Percentiles rank a stretch among this genome's conserved stretches.
Evolutionary conservation across 2,888 invertebrate species (phyloP).

Genomic region (Ormyrus pomaceus): DNA sequence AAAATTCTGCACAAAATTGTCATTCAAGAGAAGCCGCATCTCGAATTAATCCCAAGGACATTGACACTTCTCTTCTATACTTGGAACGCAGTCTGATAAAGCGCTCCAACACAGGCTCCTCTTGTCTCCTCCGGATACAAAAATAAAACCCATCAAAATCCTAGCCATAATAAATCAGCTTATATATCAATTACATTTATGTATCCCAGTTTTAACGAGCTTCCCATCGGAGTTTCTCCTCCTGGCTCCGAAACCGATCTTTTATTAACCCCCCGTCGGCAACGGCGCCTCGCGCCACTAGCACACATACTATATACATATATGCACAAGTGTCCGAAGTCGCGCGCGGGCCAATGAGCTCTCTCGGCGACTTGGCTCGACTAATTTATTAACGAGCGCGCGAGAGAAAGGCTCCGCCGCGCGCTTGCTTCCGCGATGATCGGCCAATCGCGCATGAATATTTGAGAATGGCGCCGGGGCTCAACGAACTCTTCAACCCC

Average conservation of each 20-base stretch:
- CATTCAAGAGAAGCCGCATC: background rate
- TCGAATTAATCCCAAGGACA: background rate
- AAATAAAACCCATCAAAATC: too few species aligned
- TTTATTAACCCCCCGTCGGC: constrained; percentile 5
- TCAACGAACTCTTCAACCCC: constrained; percentile 35
- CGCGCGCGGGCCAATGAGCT: too few species aligned
- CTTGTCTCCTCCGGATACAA: too few species aligned
- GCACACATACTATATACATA: background rate
- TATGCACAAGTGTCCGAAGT: too few species aligned
- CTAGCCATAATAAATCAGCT: too few species aligned
- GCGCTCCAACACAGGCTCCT: too few species aligned
- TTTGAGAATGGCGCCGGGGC: constrained; percentile 20
- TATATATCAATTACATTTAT: too few species aligned
- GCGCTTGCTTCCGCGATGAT: constrained; percentile 15
- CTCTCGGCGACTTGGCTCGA: too few species aligned
- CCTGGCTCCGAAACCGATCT: background rate
- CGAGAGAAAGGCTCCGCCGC: background rate
- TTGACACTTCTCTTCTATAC: background rate
- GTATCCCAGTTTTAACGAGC: background rate
- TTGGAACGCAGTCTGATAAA: background rate
- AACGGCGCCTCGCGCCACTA: background rate
- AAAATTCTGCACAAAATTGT: too few species aligned
- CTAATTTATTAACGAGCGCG: constrained; percentile 22
- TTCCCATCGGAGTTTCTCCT: constrained; percentile 6
- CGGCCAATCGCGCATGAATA: constrained; percentile 13